A percentile compares a stretch with the other conserved stretches of the same genome.
phyloP scores from a whole-genome alignment of 2,888 invertebrate species.

The Aethes cnicana region DNA sequence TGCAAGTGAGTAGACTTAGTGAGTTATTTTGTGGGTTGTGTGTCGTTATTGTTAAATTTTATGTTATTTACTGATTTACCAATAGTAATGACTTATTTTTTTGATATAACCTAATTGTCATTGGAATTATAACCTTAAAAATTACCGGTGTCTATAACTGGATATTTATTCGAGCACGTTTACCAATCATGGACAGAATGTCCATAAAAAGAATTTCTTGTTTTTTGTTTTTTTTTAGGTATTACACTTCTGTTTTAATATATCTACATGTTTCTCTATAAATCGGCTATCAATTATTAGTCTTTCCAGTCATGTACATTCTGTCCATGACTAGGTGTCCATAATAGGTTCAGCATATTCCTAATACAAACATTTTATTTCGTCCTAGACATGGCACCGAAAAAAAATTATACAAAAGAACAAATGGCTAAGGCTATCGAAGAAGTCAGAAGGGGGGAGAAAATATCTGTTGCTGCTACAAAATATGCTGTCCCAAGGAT shows the following conservation, averaged over 20 bases:
- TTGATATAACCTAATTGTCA: background rate
- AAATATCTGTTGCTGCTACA: conserved; percentile 3
- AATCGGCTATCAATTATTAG: no score
- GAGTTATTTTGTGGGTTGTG: background rate
- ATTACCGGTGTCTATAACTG: conserved; percentile 7
- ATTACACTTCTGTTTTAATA: conserved; percentile 7
- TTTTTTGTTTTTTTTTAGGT: conserved; percentile 4
- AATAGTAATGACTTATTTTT: conserved; percentile 1
- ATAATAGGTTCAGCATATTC: conserved; percentile 10
- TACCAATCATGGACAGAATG: conserved; percentile 9
- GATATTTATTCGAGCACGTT: conserved; percentile 2
- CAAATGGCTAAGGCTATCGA: conserved; percentile 7
- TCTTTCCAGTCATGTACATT: conserved; percentile 6
- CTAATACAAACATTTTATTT: conserved; percentile 8
- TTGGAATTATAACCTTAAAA: conserved; percentile 4
- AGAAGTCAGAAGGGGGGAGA: background rate
- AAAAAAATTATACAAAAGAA: conserved; percentile 5
- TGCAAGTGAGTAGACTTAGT: conserved; percentile 1
- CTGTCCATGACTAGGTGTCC: conserved; percentile 15
- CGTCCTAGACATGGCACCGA: conserved; percentile 7
- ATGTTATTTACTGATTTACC: conserved; percentile 2
- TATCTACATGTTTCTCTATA: conserved; percentile 14
- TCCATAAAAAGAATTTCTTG: conserved; percentile 11
- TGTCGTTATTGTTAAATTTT: conserved; percentile 3
- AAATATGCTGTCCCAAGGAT: background rate